Base-by-base conservation (phyloP, 2,888 invertebrate species). In the Digitonthophagus gazella region DNA sequence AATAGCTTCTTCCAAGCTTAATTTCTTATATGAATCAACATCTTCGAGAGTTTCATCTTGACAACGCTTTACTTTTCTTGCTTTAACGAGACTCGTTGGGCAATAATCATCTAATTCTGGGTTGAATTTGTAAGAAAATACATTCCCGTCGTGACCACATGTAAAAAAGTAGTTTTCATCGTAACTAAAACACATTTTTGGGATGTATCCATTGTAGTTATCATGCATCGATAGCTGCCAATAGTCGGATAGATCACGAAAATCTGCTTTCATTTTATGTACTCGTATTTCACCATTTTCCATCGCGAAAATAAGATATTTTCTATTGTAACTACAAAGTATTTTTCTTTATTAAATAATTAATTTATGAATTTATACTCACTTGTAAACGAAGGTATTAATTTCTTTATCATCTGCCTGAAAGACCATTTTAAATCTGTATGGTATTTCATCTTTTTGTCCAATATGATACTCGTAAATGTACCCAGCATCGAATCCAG, bases 191-290 rank as follows among this genome's bases (percentile, higher is more conserved):
- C 87, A 85, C 67, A 94, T 83, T 69, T 85, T 84, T 0, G 89
- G 86, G 22, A 94, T 86, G 11, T 83, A 84, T 4, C 93, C 93
- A 20, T 90, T 89, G 68, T 86, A 86, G 58, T 86, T 86, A 78
- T 93, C 92, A 78, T 95, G 94, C 90, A 93, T 91, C 0, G 90
- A 85, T 44, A 92, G 82, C 55, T 85, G 84, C 83, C 90, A 91
- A 76, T 88, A 90, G 76, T 93, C 90, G 0, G 85, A 81, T 1
- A 89, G 80, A 79, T 90, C 86, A 3, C 84, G 80, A 69, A 84
- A 84, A 75, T 88, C 81, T 0, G 83, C 74, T 0, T 77, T 74
- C 0, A 84, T 74, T 65, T 80, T 83, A 73, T 87, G 86, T 0
- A 91, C 80, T 8, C 89, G 84, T 19, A 91, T 82, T 58, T 84